phyloP scores from a whole-genome alignment of 2,113 vertebrate genomes.

The Scomber japonicus region DNA sequence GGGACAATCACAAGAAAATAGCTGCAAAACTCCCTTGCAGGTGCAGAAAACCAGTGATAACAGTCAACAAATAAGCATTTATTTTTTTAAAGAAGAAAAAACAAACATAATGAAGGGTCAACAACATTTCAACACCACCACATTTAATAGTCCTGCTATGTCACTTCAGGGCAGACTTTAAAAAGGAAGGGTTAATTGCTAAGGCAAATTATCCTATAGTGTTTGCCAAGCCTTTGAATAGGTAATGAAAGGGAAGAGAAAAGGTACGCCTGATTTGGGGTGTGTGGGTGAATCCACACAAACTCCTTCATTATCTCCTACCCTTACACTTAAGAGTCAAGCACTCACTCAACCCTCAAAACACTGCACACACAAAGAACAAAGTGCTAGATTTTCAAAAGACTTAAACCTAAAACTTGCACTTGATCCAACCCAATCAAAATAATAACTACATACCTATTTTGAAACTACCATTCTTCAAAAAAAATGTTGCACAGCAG shows the following conservation, averaged over 20 bases:
- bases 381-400: conserved; percentile 36
- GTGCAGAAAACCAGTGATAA: background rate
- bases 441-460: too few relatives aligned
- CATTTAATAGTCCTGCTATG: conserved; percentile 18
- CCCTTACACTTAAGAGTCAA: conserved; percentile 46
- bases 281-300: conserved; percentile 21
- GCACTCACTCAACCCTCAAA: conserved; percentile 45
- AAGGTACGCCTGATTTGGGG: conserved; percentile 39
- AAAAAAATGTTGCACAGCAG: too few relatives aligned
- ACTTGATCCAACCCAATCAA: too few relatives aligned
- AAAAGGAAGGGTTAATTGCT: conserved; percentile 18
- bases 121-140: conserved; percentile 25
- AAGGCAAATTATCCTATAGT: conserved; percentile 61
- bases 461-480: too few relatives aligned
- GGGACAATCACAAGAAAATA: background rate
- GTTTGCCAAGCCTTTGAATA: conserved; percentile 83
- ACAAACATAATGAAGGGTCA: background rate
- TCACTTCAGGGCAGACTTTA: conserved; percentile 8
- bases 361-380: conserved; percentile 29
- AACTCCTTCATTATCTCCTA: conserved; percentile 56
- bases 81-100: background rate
- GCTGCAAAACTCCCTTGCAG: background rate
- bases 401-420: conserved; percentile 7
- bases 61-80: background rate
- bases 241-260: conserved; percentile 80